Conservation (phyloP, 2,888 invertebrate genomes). For the Cepaea hortensis region DNA sequence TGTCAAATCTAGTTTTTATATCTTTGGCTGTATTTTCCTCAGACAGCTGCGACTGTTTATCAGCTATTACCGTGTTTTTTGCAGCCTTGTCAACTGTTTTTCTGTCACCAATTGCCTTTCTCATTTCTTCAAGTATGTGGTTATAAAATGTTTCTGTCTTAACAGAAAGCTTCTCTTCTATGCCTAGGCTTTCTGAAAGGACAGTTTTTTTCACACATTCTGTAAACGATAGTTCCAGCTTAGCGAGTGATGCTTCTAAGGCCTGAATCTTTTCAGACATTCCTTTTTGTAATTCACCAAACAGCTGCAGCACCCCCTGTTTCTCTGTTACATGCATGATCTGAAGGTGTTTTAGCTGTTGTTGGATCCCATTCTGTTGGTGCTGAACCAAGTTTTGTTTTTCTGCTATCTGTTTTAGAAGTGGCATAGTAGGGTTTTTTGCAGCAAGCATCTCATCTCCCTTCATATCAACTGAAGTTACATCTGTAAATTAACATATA, state of each 20-base stretch:
- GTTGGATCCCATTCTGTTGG: neutral
- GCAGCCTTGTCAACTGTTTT: neutral
- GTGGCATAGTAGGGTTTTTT: neutral
- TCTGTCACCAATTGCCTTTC: neutral
- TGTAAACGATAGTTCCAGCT: neutral
- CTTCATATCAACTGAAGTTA: neutral
- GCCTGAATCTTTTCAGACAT: neutral
- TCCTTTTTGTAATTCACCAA: neutral
- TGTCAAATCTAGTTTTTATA: neutral
- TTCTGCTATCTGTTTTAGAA: conserved; percentile 10
- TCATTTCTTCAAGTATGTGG: conserved; percentile 2
- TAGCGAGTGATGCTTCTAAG: neutral
- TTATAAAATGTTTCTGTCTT: conserved; percentile 10
- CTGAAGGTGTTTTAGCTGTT: neutral
- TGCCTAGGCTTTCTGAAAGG: neutral
- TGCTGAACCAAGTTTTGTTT: neutral
- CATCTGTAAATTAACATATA: neutral
- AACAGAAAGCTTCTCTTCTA: conserved; percentile 3
- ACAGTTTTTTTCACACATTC: neutral
- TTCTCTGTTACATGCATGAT: neutral
- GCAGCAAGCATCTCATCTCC: neutral
- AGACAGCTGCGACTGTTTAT: neutral
- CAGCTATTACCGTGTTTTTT: neutral
- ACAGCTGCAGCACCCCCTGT: neutral
- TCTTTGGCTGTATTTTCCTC: neutral